A percentile compares a stretch with the other conserved stretches of the same genome.
Conservation (phyloP, 2,797 vertebrate species). For the Lutjanus campechanus region DNA sequence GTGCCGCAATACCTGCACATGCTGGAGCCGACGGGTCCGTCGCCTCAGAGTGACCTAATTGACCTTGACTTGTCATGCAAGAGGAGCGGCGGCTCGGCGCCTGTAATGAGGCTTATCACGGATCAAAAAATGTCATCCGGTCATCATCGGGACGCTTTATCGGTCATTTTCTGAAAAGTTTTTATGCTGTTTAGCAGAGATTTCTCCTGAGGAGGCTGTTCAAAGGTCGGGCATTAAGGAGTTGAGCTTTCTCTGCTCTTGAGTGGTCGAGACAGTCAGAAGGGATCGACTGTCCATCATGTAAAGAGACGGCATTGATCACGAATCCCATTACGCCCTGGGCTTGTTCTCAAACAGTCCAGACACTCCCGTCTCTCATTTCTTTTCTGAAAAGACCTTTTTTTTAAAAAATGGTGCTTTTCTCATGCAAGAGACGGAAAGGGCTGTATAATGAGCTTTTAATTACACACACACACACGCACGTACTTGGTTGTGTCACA, state of each 20-base stretch:
- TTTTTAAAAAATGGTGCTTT: conserved; percentile 6
- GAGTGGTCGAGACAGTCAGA: conserved; percentile 47
- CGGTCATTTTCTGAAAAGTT: conserved; percentile 21
- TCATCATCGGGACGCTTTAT: not conserved
- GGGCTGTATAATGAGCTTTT: conserved; percentile 28
- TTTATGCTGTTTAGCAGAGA: not conserved
- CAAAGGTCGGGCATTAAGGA: conserved; percentile 33
- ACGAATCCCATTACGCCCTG: conserved; percentile 57
- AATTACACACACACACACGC: conserved; percentile 24
- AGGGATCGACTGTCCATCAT: conserved; percentile 47
- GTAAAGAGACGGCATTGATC: conserved; percentile 59
- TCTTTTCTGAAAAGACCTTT: conserved; percentile 28
- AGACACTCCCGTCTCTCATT: conserved; percentile 15
- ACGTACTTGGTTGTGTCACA: not conserved
- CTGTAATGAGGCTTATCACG: not conserved
- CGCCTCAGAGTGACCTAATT: conserved; percentile 19
- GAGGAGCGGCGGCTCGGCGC: not conserved
- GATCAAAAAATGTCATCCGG: conserved; percentile 23
- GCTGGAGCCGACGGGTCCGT: not conserved
- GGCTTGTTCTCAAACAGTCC: conserved; percentile 48
- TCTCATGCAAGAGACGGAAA: conserved; percentile 14
- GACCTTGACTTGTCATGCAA: conserved; percentile 48
- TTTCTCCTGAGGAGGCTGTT: conserved; percentile 27
- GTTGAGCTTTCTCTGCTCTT: conserved; percentile 38
- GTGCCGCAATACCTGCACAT: conserved; percentile 6